Evolutionary conservation across 2,888 invertebrate species (phyloP).

Genomic region (Eupithecia exiguata): DNA sequence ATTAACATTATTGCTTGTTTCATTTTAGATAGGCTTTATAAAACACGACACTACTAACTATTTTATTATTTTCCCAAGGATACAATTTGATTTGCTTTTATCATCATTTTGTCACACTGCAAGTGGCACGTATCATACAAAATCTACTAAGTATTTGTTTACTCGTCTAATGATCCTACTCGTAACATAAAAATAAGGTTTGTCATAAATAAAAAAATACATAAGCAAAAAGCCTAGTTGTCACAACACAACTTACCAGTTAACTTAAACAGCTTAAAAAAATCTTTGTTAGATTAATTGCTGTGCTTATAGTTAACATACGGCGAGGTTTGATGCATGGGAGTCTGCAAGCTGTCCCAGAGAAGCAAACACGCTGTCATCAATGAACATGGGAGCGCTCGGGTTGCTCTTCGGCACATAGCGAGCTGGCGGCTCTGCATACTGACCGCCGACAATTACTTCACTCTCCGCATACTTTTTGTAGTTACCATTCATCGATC

Average conservation of each 20-base stretch:
- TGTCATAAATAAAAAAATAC: neutral
- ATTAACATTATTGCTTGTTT: neutral
- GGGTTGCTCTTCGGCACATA: conserved; percentile 59
- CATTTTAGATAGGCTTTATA: neutral
- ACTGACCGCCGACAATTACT: conserved; percentile 70
- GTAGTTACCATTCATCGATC: too few species aligned
- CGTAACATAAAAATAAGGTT: neutral
- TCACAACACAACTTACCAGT: neutral
- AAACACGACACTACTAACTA: neutral
- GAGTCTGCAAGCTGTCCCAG: conserved; percentile 51
- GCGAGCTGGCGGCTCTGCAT: conserved; percentile 75
- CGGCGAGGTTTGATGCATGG: conserved; percentile 57
- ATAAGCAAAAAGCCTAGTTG: neutral
- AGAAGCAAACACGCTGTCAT: conserved; percentile 52
- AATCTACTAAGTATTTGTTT: neutral
- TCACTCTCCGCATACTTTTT: conserved; percentile 50
- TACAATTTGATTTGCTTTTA: neutral
- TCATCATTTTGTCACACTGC: neutral
- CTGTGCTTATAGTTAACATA: conserved; percentile 77
- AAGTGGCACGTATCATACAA: neutral
- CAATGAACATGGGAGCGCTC: conserved; percentile 51
- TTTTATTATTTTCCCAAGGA: neutral
- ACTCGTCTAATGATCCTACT: neutral
- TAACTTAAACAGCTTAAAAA: neutral
- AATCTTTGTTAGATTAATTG: conserved; percentile 50